These are phyloP conservation scores for Sylvilagus bachmani DNA, from an alignment of 2,113 vertebrate species.

Conservation along the genomic window DNA sequence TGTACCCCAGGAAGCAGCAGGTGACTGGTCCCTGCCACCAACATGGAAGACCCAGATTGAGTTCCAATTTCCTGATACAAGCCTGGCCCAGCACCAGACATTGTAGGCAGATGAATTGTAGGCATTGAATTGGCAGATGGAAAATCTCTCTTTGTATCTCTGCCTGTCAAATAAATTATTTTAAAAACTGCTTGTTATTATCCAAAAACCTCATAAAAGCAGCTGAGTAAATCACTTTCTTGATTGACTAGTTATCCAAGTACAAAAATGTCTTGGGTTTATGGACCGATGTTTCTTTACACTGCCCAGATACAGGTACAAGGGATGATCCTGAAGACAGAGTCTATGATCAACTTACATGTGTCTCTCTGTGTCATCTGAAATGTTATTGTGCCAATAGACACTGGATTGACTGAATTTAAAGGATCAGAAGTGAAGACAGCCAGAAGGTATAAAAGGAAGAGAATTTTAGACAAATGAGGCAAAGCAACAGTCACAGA, in stretches of 20 bases:
- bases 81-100: too few species aligned
- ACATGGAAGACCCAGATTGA: too few species aligned
- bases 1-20: too few species aligned
- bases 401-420: constrained; percentile 27
- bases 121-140: too few species aligned
- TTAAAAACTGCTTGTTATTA: too few species aligned
- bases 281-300: not conserved
- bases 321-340: constrained; percentile 15
- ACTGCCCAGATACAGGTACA: not conserved
- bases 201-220: constrained; percentile 35
- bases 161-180: too few species aligned
- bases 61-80: too few species aligned
- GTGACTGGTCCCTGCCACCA: too few species aligned
- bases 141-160: too few species aligned
- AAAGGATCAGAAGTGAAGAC: constrained; percentile 50
- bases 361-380: constrained; percentile 8
- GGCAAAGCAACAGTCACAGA: constrained; percentile 19
- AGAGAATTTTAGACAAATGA: constrained; percentile 19
- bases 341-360: not conserved
- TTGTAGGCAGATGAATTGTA: too few species aligned
- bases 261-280: not conserved
- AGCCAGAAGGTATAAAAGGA: not conserved
- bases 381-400: constrained; percentile 4
- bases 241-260: not conserved
- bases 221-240: not conserved